phyloP scores from a whole-genome alignment of 2,797 vertebrate species.

The Margarornis squamiger region DNA sequence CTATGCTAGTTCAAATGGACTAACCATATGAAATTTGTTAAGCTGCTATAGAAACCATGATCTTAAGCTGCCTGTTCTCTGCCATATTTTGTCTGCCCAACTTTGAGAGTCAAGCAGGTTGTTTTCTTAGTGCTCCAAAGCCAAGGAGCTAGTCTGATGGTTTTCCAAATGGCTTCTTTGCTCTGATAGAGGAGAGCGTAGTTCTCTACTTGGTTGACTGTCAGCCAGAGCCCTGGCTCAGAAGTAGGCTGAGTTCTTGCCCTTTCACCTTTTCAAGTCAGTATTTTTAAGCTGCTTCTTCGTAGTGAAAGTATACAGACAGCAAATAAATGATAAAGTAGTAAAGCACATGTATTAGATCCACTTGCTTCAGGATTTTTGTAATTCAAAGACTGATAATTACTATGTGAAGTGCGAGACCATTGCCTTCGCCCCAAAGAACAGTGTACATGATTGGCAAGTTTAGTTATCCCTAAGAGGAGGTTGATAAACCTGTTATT shows the following conservation, averaged over 20 bases:
- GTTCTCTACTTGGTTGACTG: background rate
- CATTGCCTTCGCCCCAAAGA: background rate
- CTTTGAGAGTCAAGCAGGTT: background rate
- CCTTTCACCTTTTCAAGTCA: background rate
- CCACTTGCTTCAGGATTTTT: background rate
- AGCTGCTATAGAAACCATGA: slow-evolving; percentile 16
- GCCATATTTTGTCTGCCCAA: background rate
- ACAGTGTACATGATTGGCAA: background rate
- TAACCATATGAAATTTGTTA: slow-evolving; percentile 7
- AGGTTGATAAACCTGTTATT: slow-evolving; percentile 38
- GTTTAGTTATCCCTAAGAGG: background rate
- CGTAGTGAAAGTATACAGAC: background rate
- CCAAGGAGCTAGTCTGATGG: background rate
- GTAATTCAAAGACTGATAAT: background rate
- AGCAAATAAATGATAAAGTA: background rate
- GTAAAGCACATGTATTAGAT: background rate
- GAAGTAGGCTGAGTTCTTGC: background rate
- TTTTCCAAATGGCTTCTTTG: background rate
- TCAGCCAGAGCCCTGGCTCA: background rate
- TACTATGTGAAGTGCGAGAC: background rate
- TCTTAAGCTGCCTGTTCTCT: slow-evolving; percentile 1
- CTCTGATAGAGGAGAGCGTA: background rate
- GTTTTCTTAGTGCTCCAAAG: background rate
- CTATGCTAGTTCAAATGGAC: background rate
- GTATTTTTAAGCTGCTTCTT: background rate